phyloP scores from a whole-genome alignment of 2,113 vertebrate species.

The Rhizomys pruinosus region DNA sequence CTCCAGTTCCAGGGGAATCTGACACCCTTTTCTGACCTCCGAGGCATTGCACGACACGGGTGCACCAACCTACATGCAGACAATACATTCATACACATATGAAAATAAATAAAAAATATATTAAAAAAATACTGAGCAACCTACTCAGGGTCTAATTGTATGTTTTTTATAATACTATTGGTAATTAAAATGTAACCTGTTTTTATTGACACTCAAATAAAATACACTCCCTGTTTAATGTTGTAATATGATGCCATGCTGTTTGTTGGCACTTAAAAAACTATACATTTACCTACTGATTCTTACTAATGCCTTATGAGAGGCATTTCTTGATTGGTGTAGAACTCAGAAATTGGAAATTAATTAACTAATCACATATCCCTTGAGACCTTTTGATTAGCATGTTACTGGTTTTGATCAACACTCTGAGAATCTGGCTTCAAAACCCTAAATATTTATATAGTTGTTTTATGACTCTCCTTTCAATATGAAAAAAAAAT shows the following conservation, averaged over 20 bases:
- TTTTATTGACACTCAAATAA: constrained; percentile 30
- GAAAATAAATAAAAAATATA: no score
- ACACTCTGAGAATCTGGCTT: not conserved
- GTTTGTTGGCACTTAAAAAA: constrained; percentile 39
- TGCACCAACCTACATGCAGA: no score
- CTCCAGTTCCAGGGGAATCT: no score
- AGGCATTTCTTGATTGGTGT: constrained; percentile 51
- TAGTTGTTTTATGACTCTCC: not conserved
- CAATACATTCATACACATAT: no score
- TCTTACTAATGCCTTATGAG: constrained; percentile 5
- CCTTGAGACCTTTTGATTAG: constrained; percentile 25
- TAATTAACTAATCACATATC: constrained; percentile 26
- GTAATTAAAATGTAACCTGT: constrained; percentile 33
- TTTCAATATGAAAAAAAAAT: not conserved
- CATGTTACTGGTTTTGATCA: constrained; percentile 41
- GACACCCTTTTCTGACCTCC: no score
- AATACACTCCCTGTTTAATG: not conserved
- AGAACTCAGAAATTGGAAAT: constrained; percentile 53
- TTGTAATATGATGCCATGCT: not conserved
- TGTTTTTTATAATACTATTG: constrained; percentile 29
- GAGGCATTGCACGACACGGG: no score
- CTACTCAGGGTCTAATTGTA: constrained; percentile 36
- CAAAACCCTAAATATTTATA: constrained; percentile 10
- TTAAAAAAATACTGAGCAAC: not conserved
- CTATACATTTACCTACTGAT: constrained; percentile 11